Evolutionary conservation across 2,113 vertebrate genomes (phyloP).

Genomic region (Strix aluco): DNA sequence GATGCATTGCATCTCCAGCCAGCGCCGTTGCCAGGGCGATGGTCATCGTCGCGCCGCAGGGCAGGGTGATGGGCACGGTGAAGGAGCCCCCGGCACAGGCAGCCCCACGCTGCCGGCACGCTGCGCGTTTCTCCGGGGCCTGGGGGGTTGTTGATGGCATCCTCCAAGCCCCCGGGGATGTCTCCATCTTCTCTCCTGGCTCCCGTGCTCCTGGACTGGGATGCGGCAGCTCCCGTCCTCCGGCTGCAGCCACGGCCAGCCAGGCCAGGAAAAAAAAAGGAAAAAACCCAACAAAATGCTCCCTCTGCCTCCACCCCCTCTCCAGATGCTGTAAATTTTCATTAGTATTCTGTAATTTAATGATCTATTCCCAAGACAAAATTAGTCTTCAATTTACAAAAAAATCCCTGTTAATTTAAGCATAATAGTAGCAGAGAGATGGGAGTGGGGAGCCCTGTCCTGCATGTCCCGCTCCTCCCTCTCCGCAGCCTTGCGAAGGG

Average conservation of each 20-base stretch:
- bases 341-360: constrained; percentile 57
- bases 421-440: neutral
- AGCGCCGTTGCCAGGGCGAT: constrained; percentile 71
- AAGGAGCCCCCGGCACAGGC: neutral
- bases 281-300: neutral
- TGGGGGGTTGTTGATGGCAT: accelerated
- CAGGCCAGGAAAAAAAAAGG: neutral
- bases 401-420: constrained; percentile 27
- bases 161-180: accelerated
- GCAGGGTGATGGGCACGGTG: constrained; percentile 17
- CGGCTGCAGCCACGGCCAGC: accelerated
- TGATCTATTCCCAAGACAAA: constrained; percentile 43
- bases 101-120: accelerated
- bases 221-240: neutral
- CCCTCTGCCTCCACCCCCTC: neutral
- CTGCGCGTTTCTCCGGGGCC: accelerated
- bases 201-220: neutral
- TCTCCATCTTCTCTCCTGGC: accelerated
- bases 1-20: constrained; percentile 65
- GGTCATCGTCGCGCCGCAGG: constrained; percentile 33
- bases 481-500: neutral
- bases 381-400: constrained; percentile 48
- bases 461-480: neutral
- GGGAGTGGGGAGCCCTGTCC: neutral
- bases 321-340: constrained; percentile 22